Evolutionary conservation across 2,797 vertebrate genomes (phyloP).

Genomic region (Taenioides sp.): DNA sequence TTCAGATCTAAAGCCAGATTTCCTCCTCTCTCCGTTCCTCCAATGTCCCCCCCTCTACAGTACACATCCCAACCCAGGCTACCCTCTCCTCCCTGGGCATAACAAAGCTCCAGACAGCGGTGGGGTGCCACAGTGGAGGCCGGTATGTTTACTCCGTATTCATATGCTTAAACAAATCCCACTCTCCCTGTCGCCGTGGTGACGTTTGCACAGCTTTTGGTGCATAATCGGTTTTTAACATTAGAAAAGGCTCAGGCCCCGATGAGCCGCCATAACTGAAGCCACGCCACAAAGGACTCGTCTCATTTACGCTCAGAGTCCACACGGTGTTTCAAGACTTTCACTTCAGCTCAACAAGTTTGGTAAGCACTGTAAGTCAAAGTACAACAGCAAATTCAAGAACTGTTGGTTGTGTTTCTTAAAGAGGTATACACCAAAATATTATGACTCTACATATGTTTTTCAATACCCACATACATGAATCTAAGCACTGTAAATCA

Average conservation of each 20-base stretch:
- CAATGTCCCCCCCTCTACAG: neutral
- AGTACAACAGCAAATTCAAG: neutral
- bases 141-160: slow-evolving; percentile 63
- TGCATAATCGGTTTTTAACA: slow-evolving; percentile 66
- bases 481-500: too few species aligned
- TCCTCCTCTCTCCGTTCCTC: neutral
- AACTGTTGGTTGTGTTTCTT: neutral
- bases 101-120: slow-evolving; percentile 49
- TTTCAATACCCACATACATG: too few species aligned
- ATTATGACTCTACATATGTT: too few species aligned
- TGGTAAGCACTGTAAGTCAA: slow-evolving; percentile 3
- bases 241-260: slow-evolving; percentile 49
- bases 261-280: slow-evolving; percentile 28
- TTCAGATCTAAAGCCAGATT: neutral
- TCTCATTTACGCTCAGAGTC: too few species aligned
- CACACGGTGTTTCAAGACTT: neutral
- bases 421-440: neutral
- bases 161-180: slow-evolving; percentile 63
- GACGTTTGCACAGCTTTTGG: slow-evolving; percentile 72
- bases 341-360: slow-evolving; percentile 12
- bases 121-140: slow-evolving; percentile 34
- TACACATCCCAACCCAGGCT: slow-evolving; percentile 4
- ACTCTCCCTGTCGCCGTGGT: slow-evolving; percentile 17
- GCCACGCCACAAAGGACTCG: slow-evolving; percentile 1
- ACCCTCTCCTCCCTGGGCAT: slow-evolving; percentile 24